Percentiles rank a stretch among this genome's conserved stretches.
phyloP scores from a whole-genome alignment of 2,113 vertebrate genomes.

The Prunella fulvescens region DNA sequence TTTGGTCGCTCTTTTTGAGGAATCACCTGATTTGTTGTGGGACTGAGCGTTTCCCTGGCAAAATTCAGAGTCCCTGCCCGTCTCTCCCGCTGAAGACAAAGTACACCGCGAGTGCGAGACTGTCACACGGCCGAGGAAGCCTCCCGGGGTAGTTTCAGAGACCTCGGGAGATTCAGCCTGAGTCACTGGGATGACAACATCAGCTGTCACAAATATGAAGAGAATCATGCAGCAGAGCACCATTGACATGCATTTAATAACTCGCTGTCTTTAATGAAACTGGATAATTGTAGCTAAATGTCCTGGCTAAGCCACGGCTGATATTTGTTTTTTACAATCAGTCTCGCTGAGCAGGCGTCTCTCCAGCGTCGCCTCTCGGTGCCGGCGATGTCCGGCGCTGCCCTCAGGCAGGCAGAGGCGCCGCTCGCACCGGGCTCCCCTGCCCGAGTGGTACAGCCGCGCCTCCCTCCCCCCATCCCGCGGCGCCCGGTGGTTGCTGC shows the following conservation, averaged over 20 bases:
- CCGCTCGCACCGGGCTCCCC: accelerated
- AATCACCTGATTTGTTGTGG: background rate
- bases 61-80: background rate
- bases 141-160: accelerated
- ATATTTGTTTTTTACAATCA: background rate
- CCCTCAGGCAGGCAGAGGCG: accelerated
- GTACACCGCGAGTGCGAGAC: accelerated
- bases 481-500: background rate
- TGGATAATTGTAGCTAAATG: background rate
- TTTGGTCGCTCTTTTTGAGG: background rate
- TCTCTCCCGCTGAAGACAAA: accelerated
- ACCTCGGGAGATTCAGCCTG: background rate
- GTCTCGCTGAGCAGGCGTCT: background rate
- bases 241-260: background rate
- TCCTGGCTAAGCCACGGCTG: background rate
- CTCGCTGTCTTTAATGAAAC: background rate
- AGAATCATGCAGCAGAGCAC: background rate
- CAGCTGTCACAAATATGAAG: background rate
- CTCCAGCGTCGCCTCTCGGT: accelerated
- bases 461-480: accelerated
- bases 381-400: accelerated
- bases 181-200: background rate
- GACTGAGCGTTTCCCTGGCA: background rate
- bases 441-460: background rate
- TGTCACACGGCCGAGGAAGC: background rate